Conservation (phyloP, 35 echinoderm and acorn worm species). For the Nesometra sesokonis region DNA sequence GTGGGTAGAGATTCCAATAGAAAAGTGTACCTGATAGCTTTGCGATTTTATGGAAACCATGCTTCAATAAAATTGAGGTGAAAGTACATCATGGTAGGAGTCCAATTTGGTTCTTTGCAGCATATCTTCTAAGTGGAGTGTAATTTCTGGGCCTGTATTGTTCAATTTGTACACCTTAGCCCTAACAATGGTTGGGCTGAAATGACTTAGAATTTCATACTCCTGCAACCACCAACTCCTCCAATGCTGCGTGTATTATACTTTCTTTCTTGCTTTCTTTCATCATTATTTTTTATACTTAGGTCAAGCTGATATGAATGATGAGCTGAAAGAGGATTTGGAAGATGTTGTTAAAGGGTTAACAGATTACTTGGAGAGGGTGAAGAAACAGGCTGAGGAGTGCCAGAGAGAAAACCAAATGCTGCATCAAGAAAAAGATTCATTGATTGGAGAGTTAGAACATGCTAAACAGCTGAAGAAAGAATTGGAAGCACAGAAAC, state of each 20-base stretch:
- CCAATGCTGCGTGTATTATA: too few relatives aligned
- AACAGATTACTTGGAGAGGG: conserved; percentile 60
- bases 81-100: too few relatives aligned
- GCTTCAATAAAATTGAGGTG: too few relatives aligned
- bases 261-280: neutral
- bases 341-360: conserved; percentile 59
- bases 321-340: conserved; percentile 77
- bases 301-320: conserved; percentile 73
- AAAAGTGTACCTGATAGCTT: too few relatives aligned
- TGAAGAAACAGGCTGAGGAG: conserved; percentile 45
- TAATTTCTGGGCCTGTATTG: too few relatives aligned
- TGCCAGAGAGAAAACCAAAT: conserved; percentile 41
- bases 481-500: conserved; percentile 12
- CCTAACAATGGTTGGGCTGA: too few relatives aligned
- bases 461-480: conserved; percentile 20
- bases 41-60: too few relatives aligned
- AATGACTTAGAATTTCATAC: too few relatives aligned
- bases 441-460: conserved; percentile 28
- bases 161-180: too few relatives aligned
- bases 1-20: too few relatives aligned
- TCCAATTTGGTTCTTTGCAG: too few relatives aligned
- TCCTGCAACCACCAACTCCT: neutral
- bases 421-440: conserved; percentile 60
- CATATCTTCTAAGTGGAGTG: too few relatives aligned
- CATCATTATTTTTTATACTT: neutral